phyloP scores from a whole-genome alignment of 2,888 invertebrate genomes.

The Dilophus febrilis region DNA sequence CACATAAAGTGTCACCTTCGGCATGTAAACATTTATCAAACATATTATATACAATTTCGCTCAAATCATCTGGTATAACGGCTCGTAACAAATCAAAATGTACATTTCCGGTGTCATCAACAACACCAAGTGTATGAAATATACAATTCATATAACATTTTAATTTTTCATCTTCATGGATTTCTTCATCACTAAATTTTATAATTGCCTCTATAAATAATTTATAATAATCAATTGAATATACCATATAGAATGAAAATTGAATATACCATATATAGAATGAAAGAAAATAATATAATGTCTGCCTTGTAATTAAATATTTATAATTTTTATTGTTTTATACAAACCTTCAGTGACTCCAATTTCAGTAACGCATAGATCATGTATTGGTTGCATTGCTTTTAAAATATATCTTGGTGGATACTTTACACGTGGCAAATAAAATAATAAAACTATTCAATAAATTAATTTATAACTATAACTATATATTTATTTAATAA shows the following conservation, averaged over 20 bases:
- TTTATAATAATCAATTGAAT: no score
- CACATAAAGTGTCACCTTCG: conserved; percentile 23
- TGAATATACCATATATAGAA: no score
- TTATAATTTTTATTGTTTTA: no score
- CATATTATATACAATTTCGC: conserved; percentile 21
- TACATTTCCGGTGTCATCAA: conserved; percentile 27
- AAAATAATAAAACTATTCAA: neutral
- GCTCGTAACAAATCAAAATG: conserved; percentile 23
- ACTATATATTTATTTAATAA: neutral
- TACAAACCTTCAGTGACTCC: conserved; percentile 16
- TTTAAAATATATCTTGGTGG: conserved; percentile 16
- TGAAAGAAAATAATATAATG: no score
- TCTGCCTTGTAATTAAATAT: no score
- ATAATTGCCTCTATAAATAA: conserved; percentile 22
- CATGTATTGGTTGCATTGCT: conserved; percentile 14
- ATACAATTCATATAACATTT: conserved; percentile 30
- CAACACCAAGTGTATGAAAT: conserved; percentile 26
- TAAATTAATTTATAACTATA: no score
- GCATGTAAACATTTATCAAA: conserved; percentile 23
- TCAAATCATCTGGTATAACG: conserved; percentile 19
- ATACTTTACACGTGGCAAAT: conserved; percentile 11
- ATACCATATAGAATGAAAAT: no score
- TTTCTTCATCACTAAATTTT: conserved; percentile 28
- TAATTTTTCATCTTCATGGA: conserved; percentile 26
- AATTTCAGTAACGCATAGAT: conserved; percentile 17